Percentiles rank a stretch among this genome's conserved stretches.
Conservation (phyloP, 2,797 vertebrate species). For the Chromis chromis region DNA sequence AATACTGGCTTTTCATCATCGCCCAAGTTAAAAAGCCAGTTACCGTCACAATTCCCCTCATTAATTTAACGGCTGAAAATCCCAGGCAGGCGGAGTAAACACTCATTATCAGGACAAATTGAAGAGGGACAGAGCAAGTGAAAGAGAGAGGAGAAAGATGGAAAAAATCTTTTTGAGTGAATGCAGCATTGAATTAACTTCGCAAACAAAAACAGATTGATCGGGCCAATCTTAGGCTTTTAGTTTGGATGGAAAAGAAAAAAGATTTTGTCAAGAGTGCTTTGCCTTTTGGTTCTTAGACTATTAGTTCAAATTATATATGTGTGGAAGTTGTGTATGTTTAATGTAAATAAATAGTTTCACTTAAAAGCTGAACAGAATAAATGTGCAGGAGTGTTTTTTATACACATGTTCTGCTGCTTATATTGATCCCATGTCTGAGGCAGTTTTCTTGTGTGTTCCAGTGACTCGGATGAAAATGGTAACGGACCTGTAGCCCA, state of each 20-base stretch:
- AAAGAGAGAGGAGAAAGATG: conserved; percentile 66
- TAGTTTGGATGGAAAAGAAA: neutral
- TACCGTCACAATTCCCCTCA: conserved; percentile 94
- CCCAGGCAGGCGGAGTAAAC: conserved; percentile 92
- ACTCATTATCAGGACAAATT: conserved; percentile 90
- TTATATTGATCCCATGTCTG: neutral
- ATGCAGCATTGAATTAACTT: conserved; percentile 85
- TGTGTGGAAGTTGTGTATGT: neutral
- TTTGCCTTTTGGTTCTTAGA: neutral
- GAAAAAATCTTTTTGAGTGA: conserved; percentile 70
- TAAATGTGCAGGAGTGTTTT: neutral
- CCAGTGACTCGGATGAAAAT: conserved; percentile 75
- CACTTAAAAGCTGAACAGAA: neutral
- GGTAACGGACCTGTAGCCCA: conserved; percentile 69
- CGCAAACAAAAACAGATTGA: conserved; percentile 78
- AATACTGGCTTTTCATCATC: conserved; percentile 99
- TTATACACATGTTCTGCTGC: neutral
- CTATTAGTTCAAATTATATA: neutral
- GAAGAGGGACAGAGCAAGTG: conserved; percentile 77
- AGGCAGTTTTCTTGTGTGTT: conserved; percentile 1
- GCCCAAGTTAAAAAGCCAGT: conserved; percentile 93
- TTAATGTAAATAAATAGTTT: conserved; percentile 9
- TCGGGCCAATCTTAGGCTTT: conserved; percentile 30
- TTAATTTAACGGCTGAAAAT: conserved; percentile 94
- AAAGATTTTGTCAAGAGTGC: conserved; percentile 7